Conservation (phyloP, 64 coral and sea anemone species). For the Dendrophyllia cribrosa region DNA sequence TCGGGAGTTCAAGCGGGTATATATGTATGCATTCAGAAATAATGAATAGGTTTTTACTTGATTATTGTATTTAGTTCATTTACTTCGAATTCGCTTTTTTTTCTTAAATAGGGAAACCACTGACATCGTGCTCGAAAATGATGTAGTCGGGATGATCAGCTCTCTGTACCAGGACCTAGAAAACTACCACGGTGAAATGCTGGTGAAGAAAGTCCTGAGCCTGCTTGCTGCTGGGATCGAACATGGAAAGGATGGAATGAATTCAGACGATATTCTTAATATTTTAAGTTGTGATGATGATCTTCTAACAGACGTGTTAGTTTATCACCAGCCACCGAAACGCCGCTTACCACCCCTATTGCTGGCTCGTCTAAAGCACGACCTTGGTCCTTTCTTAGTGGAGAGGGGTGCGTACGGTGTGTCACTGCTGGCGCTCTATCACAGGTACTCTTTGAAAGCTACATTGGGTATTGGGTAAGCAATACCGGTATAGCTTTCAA, state of each 20-base stretch:
- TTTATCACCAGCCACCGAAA: conserved; percentile 63
- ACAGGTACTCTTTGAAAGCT: conserved; percentile 5
- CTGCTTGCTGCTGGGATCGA: conserved; percentile 15
- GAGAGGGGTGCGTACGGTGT: conserved; percentile 64
- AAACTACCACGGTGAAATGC: conserved; percentile 60
- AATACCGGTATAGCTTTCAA: no score
- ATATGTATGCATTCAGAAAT: no score
- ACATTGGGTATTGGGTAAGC: no score
- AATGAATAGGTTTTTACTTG: no score
- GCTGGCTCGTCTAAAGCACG: conserved; percentile 48
- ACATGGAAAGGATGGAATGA: conserved; percentile 27
- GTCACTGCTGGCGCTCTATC: conserved; percentile 47
- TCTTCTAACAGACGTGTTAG: conserved; percentile 46
- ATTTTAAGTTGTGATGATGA: conserved; percentile 63
- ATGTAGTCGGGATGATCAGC: conserved; percentile 55
- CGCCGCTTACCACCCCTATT: conserved; percentile 52
- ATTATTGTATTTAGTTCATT: no score
- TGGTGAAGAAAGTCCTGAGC: conserved; percentile 38
- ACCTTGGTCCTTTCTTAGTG: conserved; percentile 65
- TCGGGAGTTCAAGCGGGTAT: no score
- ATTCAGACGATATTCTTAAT: conserved; percentile 58
- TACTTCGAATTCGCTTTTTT: background rate
- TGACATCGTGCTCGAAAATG: conserved; percentile 30
- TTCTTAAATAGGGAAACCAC: conserved; percentile 3
- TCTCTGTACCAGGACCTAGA: conserved; percentile 52